Base-by-base conservation (phyloP, 23 tunicate genomes). In the Halocynthia roretzi region DNA sequence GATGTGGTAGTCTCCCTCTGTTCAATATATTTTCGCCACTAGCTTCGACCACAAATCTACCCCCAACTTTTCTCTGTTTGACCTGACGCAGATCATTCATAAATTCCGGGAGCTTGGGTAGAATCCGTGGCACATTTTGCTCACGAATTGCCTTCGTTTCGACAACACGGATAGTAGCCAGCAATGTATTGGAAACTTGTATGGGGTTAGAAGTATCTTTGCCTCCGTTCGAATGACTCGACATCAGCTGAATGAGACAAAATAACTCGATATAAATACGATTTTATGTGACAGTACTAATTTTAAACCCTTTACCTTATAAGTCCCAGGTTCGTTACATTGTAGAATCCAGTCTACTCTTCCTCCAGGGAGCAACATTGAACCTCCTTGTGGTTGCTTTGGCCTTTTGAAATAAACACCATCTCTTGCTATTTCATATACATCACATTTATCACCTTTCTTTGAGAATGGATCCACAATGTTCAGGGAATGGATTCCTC, bases 31-130 rank as follows among this genome's bases (percentile, higher is more conserved):
- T 54, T 62, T 74, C 56, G 78, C 6, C 56, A 2, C 60, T 21
- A 8, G 78, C 21, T n/a, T 74, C 78, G 21, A 74, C 78, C n/a
- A 74, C 78, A 54, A 74, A 74, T 54, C 52, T 74, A 7, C 78
- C 78, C 19, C 22, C 14, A 20, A 74, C 56, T 22, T 52, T 12
- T 5, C 6, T 54, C 6, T 53, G 60, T 20, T 14, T 54, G 40
- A 74, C 64, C 9, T 56, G 31, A 22, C 49, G 55, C 56, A 74
- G 31, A 74, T 54, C 56, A 2, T 19, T 53, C 78, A 74, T 74
- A 11, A 54, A 50, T 20, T 54, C 56, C 14, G 78, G 56, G 10
- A 52, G 15, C 21, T 62, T 8, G 8, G 78, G 78, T 54, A 74
- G 22, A 62, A 54, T 19, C 18, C 55, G 22, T 8, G 78, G 62